Conservation (phyloP, 1,140 invertebrate genomes). For the Drosophila malerkotliana region DNA sequence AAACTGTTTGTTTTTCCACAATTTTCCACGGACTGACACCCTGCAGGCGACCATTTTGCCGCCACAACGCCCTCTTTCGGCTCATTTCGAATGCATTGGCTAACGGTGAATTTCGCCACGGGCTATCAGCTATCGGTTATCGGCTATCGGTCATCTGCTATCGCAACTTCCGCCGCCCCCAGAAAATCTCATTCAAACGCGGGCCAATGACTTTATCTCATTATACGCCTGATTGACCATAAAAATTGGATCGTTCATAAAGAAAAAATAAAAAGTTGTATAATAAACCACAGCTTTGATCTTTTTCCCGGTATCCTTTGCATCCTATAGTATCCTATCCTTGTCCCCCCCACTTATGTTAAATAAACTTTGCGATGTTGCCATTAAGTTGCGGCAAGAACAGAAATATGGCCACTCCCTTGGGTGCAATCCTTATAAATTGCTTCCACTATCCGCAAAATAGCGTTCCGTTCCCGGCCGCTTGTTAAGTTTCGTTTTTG, state of each 20-base stretch:
- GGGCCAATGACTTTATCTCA: slow-evolving; percentile 67
- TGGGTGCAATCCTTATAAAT: slow-evolving; percentile 68
- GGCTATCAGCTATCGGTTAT: slow-evolving; percentile 55
- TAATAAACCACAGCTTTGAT: slow-evolving; percentile 71
- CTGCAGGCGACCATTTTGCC: slow-evolving; percentile 11
- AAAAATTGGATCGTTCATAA: slow-evolving; percentile 71
- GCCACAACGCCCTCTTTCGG: slow-evolving; percentile 1
- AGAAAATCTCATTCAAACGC: slow-evolving; percentile 18
- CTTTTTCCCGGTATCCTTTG: slow-evolving; percentile 22
- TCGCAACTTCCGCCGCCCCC: background rate
- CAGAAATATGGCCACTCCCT: slow-evolving; percentile 69
- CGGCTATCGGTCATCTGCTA: slow-evolving; percentile 16
- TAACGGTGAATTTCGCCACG: slow-evolving; percentile 36
- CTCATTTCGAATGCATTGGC: slow-evolving; percentile 68
- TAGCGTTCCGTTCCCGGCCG: slow-evolving; percentile 31
- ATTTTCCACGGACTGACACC: slow-evolving; percentile 39
- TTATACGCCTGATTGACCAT: slow-evolving; percentile 74
- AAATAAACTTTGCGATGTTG: slow-evolving; percentile 11
- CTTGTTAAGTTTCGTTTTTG: slow-evolving; percentile 54
- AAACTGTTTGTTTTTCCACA: slow-evolving; percentile 19
- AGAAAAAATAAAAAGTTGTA: slow-evolving; percentile 65
- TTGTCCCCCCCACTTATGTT: too few relatives aligned
- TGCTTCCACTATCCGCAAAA: slow-evolving; percentile 61
- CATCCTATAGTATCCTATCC: background rate
- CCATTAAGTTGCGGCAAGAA: slow-evolving; percentile 56